Percentiles rank a stretch among this genome's conserved stretches.
phyloP scores from a whole-genome alignment of 2,113 vertebrate genomes.

The Alaudala cheleensis region DNA sequence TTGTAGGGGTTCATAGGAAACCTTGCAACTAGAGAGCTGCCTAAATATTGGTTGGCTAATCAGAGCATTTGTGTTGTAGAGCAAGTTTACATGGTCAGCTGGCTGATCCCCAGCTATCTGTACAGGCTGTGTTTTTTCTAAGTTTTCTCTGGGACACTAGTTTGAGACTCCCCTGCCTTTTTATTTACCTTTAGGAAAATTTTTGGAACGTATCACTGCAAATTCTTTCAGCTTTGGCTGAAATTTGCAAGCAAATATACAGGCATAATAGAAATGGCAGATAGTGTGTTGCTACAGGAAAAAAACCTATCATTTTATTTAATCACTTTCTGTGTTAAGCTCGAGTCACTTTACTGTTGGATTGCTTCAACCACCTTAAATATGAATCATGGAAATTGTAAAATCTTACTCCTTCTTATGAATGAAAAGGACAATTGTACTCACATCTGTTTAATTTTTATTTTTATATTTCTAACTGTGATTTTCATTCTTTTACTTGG shows the following conservation, averaged over 20 bases:
- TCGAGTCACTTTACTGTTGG: neutral
- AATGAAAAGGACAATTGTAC: neutral
- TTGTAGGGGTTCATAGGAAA: neutral
- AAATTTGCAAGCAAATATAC: neutral
- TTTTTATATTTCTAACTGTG: neutral
- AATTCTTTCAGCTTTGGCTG: neutral
- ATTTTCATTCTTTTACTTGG: neutral
- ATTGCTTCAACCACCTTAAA: neutral
- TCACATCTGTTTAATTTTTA: neutral
- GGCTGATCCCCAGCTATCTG: neutral
- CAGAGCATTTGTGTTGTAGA: neutral
- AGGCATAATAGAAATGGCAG: neutral
- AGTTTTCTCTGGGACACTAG: neutral
- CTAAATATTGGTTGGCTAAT: neutral
- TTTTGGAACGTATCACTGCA: neutral
- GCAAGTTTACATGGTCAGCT: fast-evolving
- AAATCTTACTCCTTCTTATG: neutral
- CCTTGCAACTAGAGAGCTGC: neutral
- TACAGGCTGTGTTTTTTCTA: neutral
- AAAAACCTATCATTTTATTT: fast-evolving
- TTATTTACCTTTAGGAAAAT: neutral
- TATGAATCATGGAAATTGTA: neutral
- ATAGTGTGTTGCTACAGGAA: neutral
- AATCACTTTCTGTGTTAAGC: neutral
- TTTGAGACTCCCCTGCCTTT: neutral